Percentiles rank a stretch among this genome's conserved stretches.
phyloP scores from a whole-genome alignment of 2,797 vertebrate species.

The Anabas testudineus region DNA sequence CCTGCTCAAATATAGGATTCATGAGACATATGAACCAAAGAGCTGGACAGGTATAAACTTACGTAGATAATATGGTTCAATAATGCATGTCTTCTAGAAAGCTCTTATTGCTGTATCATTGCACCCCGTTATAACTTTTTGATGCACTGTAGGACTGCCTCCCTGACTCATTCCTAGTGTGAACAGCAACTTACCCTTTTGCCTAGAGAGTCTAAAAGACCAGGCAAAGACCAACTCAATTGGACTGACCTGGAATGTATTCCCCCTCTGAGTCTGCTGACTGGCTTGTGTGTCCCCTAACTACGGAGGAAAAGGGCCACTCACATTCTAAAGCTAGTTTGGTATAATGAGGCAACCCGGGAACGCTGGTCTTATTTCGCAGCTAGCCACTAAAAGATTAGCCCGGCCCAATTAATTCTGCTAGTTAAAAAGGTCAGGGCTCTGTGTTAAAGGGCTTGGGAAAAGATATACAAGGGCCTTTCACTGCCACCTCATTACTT shows the following conservation, averaged over 20 bases:
- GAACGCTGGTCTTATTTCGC: slow-evolving; percentile 74
- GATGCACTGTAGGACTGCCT: not conserved
- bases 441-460: slow-evolving; percentile 78
- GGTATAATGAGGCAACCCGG: slow-evolving; percentile 84
- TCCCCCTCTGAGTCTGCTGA: slow-evolving; percentile 61
- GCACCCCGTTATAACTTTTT: not conserved
- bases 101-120: not conserved
- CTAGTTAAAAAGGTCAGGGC: slow-evolving; percentile 86
- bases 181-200: slow-evolving; percentile 12
- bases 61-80: too few species aligned
- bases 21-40: not conserved
- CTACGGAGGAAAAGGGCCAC: slow-evolving; percentile 54
- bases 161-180: not conserved
- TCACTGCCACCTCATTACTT: slow-evolving; percentile 79
- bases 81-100: not conserved
- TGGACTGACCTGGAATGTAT: slow-evolving; percentile 80
- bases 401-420: slow-evolving; percentile 83
- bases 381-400: slow-evolving; percentile 84
- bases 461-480: slow-evolving; percentile 65
- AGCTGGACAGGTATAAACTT: too few species aligned
- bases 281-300: slow-evolving; percentile 62
- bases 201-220: slow-evolving; percentile 48
- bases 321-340: slow-evolving; percentile 66
- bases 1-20: too few species aligned
- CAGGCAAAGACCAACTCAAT: slow-evolving; percentile 61